A percentile compares a stretch with the other conserved stretches of the same genome.
phyloP scores from a whole-genome alignment of 2,888 invertebrate species.

The Dastarcus helophoroides region DNA sequence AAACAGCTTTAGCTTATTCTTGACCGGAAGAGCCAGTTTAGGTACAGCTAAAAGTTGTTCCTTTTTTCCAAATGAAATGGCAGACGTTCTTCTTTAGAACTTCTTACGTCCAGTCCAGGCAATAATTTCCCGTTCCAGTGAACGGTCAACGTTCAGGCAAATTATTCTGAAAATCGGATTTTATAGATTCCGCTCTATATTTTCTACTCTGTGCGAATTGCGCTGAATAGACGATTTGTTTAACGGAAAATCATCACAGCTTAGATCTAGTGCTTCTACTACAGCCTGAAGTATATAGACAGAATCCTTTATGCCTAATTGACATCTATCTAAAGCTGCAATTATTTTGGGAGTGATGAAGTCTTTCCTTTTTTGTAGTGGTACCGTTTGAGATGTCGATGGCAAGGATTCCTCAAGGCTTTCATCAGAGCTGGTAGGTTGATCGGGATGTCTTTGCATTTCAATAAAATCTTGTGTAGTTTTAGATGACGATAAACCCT shows the following conservation, averaged over 20 bases:
- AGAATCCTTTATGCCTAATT: constrained; percentile 16
- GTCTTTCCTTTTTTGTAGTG: constrained; percentile 2
- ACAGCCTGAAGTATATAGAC: constrained; percentile 19
- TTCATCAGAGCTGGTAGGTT: too few species aligned
- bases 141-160: constrained; percentile 22
- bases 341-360: constrained; percentile 14
- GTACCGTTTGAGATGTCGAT: too few species aligned
- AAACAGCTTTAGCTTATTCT: constrained; percentile 19
- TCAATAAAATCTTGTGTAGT: too few species aligned
- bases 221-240: constrained; percentile 23
- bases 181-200: constrained; percentile 22
- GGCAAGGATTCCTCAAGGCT: too few species aligned
- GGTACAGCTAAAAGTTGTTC: constrained; percentile 23
- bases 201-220: constrained; percentile 18
- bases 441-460: too few species aligned
- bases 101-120: constrained; percentile 18
- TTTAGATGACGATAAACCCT: too few species aligned
- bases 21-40: constrained; percentile 18
- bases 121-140: constrained; percentile 28
- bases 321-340: constrained; percentile 16
- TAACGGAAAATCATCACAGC: constrained; percentile 21
- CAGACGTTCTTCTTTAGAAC: constrained; percentile 22
- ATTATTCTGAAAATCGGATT: constrained; percentile 23
- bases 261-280: constrained; percentile 18
- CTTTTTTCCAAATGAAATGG: constrained; percentile 17